Conservation (phyloP, 2,113 vertebrate genomes). For the Chaetura pelagica region DNA sequence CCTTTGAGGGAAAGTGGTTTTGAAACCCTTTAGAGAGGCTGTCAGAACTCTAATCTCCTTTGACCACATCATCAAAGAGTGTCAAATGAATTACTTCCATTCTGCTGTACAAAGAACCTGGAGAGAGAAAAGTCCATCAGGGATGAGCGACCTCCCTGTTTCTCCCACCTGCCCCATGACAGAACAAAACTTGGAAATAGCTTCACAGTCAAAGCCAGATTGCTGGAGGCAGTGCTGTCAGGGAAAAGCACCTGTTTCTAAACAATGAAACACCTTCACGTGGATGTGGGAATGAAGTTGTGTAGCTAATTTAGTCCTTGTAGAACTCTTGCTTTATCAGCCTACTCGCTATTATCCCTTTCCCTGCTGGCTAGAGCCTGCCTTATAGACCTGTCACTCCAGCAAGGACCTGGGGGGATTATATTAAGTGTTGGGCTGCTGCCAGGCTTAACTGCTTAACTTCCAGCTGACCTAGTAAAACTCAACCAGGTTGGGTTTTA, state of each 20-base stretch:
- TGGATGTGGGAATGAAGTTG: neutral
- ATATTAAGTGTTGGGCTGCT: neutral
- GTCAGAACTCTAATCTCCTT: neutral
- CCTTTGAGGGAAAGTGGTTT: neutral
- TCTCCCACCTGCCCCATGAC: neutral
- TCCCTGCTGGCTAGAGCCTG: neutral
- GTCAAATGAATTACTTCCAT: neutral
- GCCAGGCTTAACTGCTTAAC: neutral
- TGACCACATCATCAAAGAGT: accelerated
- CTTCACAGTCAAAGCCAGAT: neutral
- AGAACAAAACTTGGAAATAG: neutral
- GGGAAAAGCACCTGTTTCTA: neutral
- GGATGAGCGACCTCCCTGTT: neutral
- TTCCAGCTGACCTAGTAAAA: neutral
- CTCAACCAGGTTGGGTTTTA: neutral
- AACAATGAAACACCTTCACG: neutral
- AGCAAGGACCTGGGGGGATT: neutral
- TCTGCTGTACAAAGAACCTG: neutral
- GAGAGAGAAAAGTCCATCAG: neutral
- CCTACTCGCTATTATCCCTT: neutral
- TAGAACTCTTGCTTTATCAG: constrained; percentile 12
- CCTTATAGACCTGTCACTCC: neutral
- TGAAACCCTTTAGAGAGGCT: neutral
- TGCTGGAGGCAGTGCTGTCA: neutral
- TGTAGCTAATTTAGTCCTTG: neutral